Base-by-base conservation (phyloP, 2,113 vertebrate species). In the Cyprinus carpio region DNA sequence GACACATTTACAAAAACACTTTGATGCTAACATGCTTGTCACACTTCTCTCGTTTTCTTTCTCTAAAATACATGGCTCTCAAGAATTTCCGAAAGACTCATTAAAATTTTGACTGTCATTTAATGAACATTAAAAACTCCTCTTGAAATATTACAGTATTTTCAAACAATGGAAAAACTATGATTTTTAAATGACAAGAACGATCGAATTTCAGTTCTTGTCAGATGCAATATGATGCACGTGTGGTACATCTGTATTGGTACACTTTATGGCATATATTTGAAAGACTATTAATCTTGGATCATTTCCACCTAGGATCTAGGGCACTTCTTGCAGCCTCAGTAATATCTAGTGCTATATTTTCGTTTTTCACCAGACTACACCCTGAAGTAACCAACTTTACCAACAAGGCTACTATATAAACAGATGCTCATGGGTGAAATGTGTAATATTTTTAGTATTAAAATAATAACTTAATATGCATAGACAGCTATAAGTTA, bases 261-360 rank as follows among this genome's bases (percentile, higher is more conserved):
- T 51, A 65, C 2, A 49, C 83, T 79, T 56, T 64, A 64, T n/a
- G 23, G 23, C 54, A 83, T 77, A 81, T 71, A 65, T 87, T 65
- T 75, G 65, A 46, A 49, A 51, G 64, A 27, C 43, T 77, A 86
- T 84, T 87, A 74, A 84, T 89, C 84, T 82, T 84, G 12, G 56
- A 85, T 86, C 79, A 86, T 86, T 88, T 88, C 58, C 84, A 83
- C 71, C 23, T 56, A 62, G 87, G 40, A 87, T 86, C 78, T 87
- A 82, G 86, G 81, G 79, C 88, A 81, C 71, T 85, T 83, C 62
- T 74, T 81, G 75, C 76, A 81, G 76, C 46, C 62, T 23, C 72
- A 11, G 25, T 82, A 85, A 87, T 69, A 54, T 72, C 29, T 58
- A 83, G 62, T 18, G 37, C 81, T 76, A 25, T 80, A 77, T 65